Evolutionary conservation across 2,888 invertebrate species (phyloP), one percentile per base, ranked within the genome.

Genomic region (Seladonia tumulorum): DNA sequence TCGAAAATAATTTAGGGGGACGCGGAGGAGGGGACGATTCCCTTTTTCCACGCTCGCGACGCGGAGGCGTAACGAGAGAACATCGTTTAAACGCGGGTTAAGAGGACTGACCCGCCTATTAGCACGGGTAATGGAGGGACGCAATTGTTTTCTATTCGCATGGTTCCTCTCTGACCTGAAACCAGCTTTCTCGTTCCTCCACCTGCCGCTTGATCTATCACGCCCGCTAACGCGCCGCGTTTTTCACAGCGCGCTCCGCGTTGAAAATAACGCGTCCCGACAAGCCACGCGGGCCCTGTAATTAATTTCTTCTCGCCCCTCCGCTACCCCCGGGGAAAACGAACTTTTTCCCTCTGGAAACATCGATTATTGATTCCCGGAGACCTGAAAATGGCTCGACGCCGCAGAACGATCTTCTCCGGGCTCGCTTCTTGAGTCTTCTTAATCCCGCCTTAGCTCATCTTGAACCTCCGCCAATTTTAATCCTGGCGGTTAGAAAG

Each of bases 1-100:
- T 88, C 80, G 86, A 90, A 91, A 90, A 89, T 91, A 91, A 91
- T 89, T 89, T 86, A 87, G 87, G 79, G 74, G 71, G 42, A 66
- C 66, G 79, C 22, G 7, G 70, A 47, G n/a, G 10, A n/a, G n/a
- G 70, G 39, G 68, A 12, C 45, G 71, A 84, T 29, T 83, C 75
- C 75, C 18, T 35, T 82, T 72, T 77, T 81, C 70, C 74, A 76
- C 76, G 18, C 25, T 29, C 8, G 66, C 72, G 35, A 29, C 25
- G 72, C 47, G 72, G 12, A 72, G 81, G 42, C 66, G 81, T 75
- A 76, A 76, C 85, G 86, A 89, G 85, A 82, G 87, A 88, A 86
- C n/a, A n/a, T 89, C 88, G 80, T 88, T 89, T 88, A 87, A 82
- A 60, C 79, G 39, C 42, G 70, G 82, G 66, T 89, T 86, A 85